Evolutionary conservation across 2,888 invertebrate genomes (phyloP).

Genomic region (Pomacea canaliculata): DNA sequence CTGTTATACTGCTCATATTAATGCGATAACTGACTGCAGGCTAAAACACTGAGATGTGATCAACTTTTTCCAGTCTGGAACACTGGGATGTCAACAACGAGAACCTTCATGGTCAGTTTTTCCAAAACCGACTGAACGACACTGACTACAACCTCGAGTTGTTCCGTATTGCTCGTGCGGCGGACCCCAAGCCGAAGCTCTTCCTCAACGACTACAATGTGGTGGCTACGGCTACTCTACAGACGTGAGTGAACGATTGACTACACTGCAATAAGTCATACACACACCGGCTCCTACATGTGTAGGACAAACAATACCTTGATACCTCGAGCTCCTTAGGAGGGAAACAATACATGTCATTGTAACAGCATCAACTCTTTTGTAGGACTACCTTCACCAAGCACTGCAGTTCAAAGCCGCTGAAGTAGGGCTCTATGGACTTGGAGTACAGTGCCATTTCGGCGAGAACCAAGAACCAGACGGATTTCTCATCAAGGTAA

Average conservation of each 20-base stretch:
- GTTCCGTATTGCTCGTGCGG: slow-evolving; percentile 39
- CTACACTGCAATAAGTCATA: too few species aligned
- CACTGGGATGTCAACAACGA: slow-evolving; percentile 60
- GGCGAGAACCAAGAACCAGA: slow-evolving; percentile 33
- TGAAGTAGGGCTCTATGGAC: slow-evolving; percentile 38
- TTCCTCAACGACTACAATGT: slow-evolving; percentile 49
- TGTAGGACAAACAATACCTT: too few species aligned
- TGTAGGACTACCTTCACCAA: slow-evolving; percentile 38
- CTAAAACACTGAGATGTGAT: too few species aligned
- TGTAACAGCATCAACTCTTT: too few species aligned
- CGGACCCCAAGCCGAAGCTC: slow-evolving; percentile 41
- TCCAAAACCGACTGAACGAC: slow-evolving; percentile 37
- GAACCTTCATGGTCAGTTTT: slow-evolving; percentile 46
- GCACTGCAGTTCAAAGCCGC: slow-evolving; percentile 38
- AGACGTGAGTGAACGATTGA: slow-evolving; percentile 2
- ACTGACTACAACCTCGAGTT: slow-evolving; percentile 43
- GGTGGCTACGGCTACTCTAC: slow-evolving; percentile 14
- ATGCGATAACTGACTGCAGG: too few species aligned
- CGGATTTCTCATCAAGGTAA: slow-evolving; percentile 39
- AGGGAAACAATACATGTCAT: too few species aligned
- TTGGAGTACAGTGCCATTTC: slow-evolving; percentile 47
- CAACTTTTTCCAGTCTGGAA: slow-evolving; percentile 34
- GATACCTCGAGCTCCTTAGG: too few species aligned
- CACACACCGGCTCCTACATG: too few species aligned
- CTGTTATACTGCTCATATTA: too few species aligned